Base-by-base conservation (phyloP, 1,140 invertebrate species). In the Drosophila setifemur region DNA sequence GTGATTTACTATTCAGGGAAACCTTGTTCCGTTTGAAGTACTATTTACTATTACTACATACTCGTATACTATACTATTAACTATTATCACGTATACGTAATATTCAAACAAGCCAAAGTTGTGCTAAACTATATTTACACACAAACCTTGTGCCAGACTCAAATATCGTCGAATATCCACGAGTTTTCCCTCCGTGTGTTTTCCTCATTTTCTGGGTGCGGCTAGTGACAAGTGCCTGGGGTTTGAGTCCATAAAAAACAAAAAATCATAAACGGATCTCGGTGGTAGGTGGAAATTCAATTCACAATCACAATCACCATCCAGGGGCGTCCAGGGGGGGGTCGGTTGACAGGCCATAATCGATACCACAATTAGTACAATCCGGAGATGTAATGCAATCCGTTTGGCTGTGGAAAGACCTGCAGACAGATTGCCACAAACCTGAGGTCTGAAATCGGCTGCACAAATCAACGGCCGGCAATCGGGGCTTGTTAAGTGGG, bases 291-390 rank as follows among this genome's bases (percentile, higher is more conserved):
- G 29, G 28, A 29, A 47, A 39, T 40, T 25, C n/a, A n/a, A n/a
- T n/a, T n/a, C n/a, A n/a, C n/a, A n/a, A n/a, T n/a, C n/a, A n/a
- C n/a, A n/a, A n/a, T n/a, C n/a, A n/a, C n/a, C n/a, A n/a, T 6
- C 5, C 26, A 2, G 26, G 37, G 8, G 31, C 12, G 11, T 14
- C n/a, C 16, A 28, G 26, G 23, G 37, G 37, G 44, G 11, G 19
- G 35, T 48, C 25, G 39, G 55, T 69, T 79, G 74, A 61, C 49
- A 66, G 33, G 78, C 60, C 55, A 81, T 81, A 82, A 81, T 83
- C 81, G 67, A 73, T 55, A 73, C 77, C 77, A 70, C 77, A 82
- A 82, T 82, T 82, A 77, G 73, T 57, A 16, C 68, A 82, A 70
- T 45, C 50, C 61, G 14, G 19, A 64, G 33, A 69, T 73, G 63